Conservation (phyloP, 2,113 vertebrate genomes). For the Ophthalmolycus amberensis region DNA sequence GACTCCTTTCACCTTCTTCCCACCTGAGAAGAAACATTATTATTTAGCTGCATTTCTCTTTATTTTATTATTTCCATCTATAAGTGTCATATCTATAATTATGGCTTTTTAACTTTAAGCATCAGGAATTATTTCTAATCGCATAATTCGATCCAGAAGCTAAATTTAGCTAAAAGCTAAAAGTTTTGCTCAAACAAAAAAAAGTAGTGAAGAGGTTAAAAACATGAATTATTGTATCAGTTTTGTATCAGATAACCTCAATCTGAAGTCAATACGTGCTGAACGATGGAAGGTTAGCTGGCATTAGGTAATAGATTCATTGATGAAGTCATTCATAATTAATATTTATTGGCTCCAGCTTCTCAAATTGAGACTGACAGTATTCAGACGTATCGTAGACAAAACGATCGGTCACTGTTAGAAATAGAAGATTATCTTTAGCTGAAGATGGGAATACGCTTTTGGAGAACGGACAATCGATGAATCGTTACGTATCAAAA, state of each 20-base stretch:
- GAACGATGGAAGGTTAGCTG: neutral
- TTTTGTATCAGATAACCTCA: neutral
- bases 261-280: neutral
- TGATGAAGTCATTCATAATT: neutral
- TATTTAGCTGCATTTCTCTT: constrained; percentile 1
- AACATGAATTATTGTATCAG: neutral
- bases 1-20: neutral
- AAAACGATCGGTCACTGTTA: neutral
- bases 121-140: neutral
- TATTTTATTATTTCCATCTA: neutral
- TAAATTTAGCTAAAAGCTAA: neutral
- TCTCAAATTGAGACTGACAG: neutral
- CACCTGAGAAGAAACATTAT: neutral
- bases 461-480: neutral
- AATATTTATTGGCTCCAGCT: neutral
- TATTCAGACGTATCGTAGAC: neutral
- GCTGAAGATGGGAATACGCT: neutral
- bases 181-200: neutral
- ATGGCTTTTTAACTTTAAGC: neutral
- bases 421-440: neutral
- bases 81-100: neutral
- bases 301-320: neutral
- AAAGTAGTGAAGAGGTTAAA: neutral
- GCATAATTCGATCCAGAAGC: neutral
- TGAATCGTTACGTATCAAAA: too few relatives aligned